Conservation (phyloP, 2,888 invertebrate genomes). For the Pocota personata region DNA sequence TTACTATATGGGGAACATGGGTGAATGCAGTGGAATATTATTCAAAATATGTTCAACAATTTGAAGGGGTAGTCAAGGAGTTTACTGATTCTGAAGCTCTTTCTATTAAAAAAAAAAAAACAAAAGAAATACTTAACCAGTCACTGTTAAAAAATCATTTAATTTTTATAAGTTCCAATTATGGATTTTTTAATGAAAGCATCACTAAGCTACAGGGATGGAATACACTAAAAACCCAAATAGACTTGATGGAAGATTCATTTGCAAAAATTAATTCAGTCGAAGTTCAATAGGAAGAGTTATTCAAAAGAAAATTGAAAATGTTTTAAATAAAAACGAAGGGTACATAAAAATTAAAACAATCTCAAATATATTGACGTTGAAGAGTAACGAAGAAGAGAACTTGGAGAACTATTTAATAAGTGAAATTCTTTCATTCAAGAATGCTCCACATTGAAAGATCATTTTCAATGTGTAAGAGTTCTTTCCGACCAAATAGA, state of each 20-base stretch:
- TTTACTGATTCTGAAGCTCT: conserved; percentile 22
- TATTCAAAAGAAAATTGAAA: conserved; percentile 8
- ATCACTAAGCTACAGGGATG: neutral
- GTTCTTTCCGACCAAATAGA: too few relatives aligned
- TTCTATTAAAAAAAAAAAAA: conserved; percentile 17
- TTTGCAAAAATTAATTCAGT: neutral
- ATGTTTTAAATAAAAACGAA: conserved; percentile 14
- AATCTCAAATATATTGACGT: neutral
- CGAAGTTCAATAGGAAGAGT: neutral
- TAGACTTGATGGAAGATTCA: neutral
- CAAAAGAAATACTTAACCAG: neutral
- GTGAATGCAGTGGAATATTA: conserved; percentile 2
- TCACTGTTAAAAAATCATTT: neutral
- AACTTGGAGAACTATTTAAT: conserved; percentile 1
- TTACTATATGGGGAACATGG: conserved; percentile 11
- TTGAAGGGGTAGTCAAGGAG: conserved; percentile 12
- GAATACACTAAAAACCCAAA: neutral
- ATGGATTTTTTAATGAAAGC: conserved; percentile 1
- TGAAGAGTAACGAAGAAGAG: neutral
- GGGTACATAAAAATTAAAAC: neutral
- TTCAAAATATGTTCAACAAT: conserved; percentile 23
- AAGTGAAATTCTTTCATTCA: conserved; percentile 7
- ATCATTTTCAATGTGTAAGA: too few relatives aligned
- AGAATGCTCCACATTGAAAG: conserved; percentile 3
- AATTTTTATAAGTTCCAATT: conserved; percentile 8